Base-by-base conservation (phyloP, 2,113 vertebrate genomes). In the Leptodactylus fuscus region DNA sequence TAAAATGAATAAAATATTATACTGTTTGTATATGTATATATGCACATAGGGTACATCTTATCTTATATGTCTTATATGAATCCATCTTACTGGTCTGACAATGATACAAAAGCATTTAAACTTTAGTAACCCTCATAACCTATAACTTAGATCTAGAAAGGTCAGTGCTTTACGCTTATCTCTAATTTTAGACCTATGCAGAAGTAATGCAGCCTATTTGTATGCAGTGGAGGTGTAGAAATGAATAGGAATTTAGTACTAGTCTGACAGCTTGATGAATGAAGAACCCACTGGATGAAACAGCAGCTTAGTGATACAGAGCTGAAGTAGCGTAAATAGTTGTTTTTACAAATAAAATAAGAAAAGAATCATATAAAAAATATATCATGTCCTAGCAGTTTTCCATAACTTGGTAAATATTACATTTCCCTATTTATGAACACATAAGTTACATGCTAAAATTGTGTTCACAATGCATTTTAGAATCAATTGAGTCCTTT, bases 271-370 rank as follows among this genome's bases (percentile, higher is more conserved):
- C 32, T 67, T 67, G 62, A 67, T 67, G 29, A 67, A 67, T 67
- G 62, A 34, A 34, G 29, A 67, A 67, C 62, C 24, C 29, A 20
- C 65, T 69, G 32, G 34, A 69, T 69, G 65, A 69, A 69, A 36
- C 34, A 69, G 15, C 32, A 36, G 16, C 7, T 69, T 69, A 69
- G 65, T 69, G 65, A 69, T 69, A 38, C 16, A 34, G 65, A 69
- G 65, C 65, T 69, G 32, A 36, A 69, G 32, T 32, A 38, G 65
- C 32, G 18, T 18, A 36, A 69, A 69, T 69, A 69, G 65, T 69
- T 69, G 65, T 69, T 69, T 65, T 69, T 69, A 69, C 32, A 69
- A 69, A 69, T 69, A 69, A 36, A 36, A 69, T 69, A 20, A 3
- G 65, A 36, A 36, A 38, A 36, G 6, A 36, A 36, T 15, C 65